Evolutionary conservation across 2,888 invertebrate species (phyloP).

Genomic region (Julus scanicus): DNA sequence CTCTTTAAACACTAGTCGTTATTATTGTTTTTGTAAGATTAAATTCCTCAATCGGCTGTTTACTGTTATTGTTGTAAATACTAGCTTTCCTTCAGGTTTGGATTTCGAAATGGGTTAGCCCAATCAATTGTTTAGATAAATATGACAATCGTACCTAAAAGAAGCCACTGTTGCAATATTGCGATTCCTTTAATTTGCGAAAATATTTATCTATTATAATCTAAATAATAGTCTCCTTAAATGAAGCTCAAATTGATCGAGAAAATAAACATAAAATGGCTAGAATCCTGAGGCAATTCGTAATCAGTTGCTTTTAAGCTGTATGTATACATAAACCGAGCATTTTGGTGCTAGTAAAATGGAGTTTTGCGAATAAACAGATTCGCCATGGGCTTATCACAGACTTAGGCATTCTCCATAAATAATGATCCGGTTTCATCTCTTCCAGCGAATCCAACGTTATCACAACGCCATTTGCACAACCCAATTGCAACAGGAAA

Average conservation of each 20-base stretch:
- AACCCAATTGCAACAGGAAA: constrained; percentile 29
- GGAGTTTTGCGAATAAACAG: background rate
- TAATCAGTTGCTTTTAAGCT: background rate
- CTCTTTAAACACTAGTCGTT: too few species aligned
- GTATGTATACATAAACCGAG: background rate
- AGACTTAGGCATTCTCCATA: background rate
- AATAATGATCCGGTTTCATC: constrained; percentile 28
- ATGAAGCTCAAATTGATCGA: background rate
- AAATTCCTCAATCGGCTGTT: too few species aligned
- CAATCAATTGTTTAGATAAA: too few species aligned
- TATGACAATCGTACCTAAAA: too few species aligned
- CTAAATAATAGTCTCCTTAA: background rate
- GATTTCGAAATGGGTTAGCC: too few species aligned
- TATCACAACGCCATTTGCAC: background rate
- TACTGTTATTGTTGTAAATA: too few species aligned
- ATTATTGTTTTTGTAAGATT: too few species aligned
- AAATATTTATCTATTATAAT: background rate
- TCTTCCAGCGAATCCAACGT: background rate
- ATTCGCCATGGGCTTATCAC: constrained; percentile 9
- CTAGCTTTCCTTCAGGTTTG: too few species aligned
- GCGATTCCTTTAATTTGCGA: too few species aligned
- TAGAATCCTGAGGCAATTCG: constrained; percentile 1
- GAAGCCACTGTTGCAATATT: too few species aligned
- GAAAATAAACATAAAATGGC: background rate
- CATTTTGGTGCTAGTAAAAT: background rate